These are phyloP conservation scores for Ariolimax columbianus DNA, from an alignment of 2,888 invertebrate species.

Conservation along the genomic window DNA sequence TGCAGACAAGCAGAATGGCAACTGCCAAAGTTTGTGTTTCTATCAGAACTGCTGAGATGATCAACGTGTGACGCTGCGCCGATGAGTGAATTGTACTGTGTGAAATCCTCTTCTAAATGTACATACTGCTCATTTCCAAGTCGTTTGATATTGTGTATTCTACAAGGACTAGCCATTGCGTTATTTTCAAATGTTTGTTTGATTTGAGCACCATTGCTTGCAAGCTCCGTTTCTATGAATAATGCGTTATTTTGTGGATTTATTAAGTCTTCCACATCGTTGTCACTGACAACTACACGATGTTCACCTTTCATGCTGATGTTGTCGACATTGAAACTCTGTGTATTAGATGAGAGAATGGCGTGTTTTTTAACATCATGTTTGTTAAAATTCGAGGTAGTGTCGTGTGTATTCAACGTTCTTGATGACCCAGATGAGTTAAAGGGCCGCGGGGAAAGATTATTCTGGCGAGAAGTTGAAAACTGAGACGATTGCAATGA, in stretches of 20 bases:
- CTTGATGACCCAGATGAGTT: background rate
- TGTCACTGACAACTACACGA: background rate
- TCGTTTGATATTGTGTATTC: constrained; percentile 6
- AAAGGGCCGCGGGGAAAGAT: background rate
- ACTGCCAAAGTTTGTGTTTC: background rate
- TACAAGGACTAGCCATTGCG: background rate
- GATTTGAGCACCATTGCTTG: background rate
- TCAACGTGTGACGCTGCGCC: background rate
- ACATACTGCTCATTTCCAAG: background rate
- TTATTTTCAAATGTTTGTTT: background rate
- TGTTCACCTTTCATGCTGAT: background rate
- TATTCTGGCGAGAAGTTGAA: background rate
- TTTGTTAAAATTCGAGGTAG: background rate
- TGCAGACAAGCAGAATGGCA: background rate
- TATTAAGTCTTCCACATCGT: background rate
- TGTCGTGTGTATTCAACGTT: background rate
- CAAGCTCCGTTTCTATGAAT: background rate
- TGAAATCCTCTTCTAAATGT: background rate
- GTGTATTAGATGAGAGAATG: background rate
- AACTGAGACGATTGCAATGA: background rate
- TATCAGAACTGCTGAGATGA: background rate
- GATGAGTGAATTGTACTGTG: background rate
- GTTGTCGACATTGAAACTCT: background rate
- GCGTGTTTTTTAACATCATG: background rate
- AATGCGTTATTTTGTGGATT: background rate